These are phyloP conservation scores for Pteronura brasiliensis DNA, from an alignment of 2,113 vertebrate species.

Conservation along the genomic window DNA sequence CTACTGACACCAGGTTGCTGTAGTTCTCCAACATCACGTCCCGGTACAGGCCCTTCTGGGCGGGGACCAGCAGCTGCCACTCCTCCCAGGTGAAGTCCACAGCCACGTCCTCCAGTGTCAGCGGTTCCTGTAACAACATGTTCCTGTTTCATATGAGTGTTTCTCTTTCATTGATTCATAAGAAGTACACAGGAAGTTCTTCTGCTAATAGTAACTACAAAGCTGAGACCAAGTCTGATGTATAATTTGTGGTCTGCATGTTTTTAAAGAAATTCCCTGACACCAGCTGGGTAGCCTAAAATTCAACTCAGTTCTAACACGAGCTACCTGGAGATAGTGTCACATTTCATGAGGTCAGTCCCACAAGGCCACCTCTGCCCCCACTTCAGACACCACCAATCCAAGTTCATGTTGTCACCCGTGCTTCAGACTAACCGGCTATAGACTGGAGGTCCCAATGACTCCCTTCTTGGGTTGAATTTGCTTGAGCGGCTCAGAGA, in stretches of 20 bases:
- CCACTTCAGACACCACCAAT: neutral
- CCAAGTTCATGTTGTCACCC: neutral
- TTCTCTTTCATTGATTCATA: neutral
- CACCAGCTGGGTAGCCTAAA: neutral
- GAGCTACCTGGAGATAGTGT: neutral
- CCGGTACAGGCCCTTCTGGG: conserved; percentile 22
- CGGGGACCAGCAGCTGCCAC: conserved; percentile 32
- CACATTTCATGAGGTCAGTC: neutral
- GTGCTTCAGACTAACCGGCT: neutral
- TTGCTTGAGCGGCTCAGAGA: neutral
- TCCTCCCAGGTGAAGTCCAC: conserved; percentile 53
- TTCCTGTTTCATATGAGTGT: neutral
- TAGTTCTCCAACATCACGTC: conserved; percentile 59
- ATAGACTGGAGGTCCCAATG: neutral
- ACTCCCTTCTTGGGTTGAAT: neutral
- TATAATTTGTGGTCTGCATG: neutral
- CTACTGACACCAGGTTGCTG: neutral
- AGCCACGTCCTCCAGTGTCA: conserved; percentile 36
- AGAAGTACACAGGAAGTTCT: neutral
- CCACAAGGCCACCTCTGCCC: neutral
- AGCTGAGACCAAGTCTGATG: neutral
- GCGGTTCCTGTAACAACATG: neutral
- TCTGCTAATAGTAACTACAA: neutral
- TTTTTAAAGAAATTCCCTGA: neutral
- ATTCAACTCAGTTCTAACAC: neutral